A percentile compares a stretch with the other conserved stretches of the same genome.
Conservation (phyloP, 2,113 vertebrate genomes). For the Girardinichthys multiradiatus region DNA sequence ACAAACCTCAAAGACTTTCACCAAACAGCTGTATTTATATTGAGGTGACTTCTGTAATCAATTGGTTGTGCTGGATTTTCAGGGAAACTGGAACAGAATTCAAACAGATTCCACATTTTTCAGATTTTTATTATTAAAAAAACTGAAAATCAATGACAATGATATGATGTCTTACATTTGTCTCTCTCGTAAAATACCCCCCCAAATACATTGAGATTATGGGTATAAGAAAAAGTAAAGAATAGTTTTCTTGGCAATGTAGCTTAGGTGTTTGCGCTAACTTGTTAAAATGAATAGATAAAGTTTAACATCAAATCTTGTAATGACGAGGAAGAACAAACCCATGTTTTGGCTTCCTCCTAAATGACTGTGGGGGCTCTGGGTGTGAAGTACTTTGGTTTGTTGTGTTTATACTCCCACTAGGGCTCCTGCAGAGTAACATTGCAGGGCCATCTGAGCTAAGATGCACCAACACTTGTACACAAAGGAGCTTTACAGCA, state of each 20-base stretch:
- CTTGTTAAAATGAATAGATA: slow-evolving; percentile 2
- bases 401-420: slow-evolving; percentile 64
- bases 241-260: not conserved
- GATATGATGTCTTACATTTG: not conserved
- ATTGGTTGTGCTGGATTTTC: not conserved
- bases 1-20: not conserved
- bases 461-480: slow-evolving; percentile 39
- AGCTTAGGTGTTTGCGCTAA: not conserved
- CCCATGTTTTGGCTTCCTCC: slow-evolving; percentile 26
- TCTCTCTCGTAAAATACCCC: not conserved
- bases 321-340: slow-evolving; percentile 32
- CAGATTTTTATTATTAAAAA: not conserved
- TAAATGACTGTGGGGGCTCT: slow-evolving; percentile 56
- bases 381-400: slow-evolving; percentile 63
- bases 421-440: slow-evolving; percentile 54
- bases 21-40: too few relatives aligned
- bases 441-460: slow-evolving; percentile 72
- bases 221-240: not conserved
- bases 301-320: slow-evolving; percentile 20
- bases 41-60: too few relatives aligned
- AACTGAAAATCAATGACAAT: too few relatives aligned
- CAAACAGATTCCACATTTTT: not conserved
- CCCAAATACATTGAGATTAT: not conserved
- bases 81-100: not conserved
- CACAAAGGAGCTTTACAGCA: slow-evolving; percentile 66